Evolutionary conservation across 2,888 invertebrate genomes (phyloP).

Genomic region (Mellilla xanthometata): DNA sequence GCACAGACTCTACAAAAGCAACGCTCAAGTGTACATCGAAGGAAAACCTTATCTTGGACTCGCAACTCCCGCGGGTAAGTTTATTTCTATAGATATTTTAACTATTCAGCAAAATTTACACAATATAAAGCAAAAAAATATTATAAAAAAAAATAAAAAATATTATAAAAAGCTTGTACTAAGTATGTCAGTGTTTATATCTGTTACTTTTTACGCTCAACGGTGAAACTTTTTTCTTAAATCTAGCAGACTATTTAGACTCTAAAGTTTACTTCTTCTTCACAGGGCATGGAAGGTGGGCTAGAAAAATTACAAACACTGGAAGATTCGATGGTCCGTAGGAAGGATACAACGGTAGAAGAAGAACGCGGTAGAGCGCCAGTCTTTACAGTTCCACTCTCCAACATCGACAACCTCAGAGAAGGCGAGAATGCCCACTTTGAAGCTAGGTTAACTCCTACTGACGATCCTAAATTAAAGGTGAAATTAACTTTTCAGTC

Average conservation of each 20-base stretch:
- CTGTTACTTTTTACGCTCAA: no score
- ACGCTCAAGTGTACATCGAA: slow-evolving; percentile 93
- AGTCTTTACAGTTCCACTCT: slow-evolving; percentile 93
- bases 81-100: not conserved
- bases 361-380: slow-evolving; percentile 93
- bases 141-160: no score
- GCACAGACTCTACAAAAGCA: slow-evolving; percentile 93
- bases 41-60: slow-evolving; percentile 94
- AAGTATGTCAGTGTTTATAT: no score
- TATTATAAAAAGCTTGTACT: no score
- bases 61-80: slow-evolving; percentile 93
- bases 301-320: slow-evolving; percentile 95
- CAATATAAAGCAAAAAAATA: no score
- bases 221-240: no score
- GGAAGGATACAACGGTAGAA: slow-evolving; percentile 86
- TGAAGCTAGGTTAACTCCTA: slow-evolving; percentile 93
- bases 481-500: no score
- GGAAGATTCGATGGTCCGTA: slow-evolving; percentile 93
- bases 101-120: no score
- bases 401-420: slow-evolving; percentile 92
- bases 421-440: slow-evolving; percentile 97
- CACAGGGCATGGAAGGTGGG: slow-evolving; percentile 95
- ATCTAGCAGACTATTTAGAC: no score
- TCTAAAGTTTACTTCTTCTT: no score
- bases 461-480: slow-evolving; percentile 94